These are phyloP conservation scores for Stegana nigrithorax DNA, from an alignment of 2,888 invertebrate genomes.

Conservation along the genomic window DNA sequence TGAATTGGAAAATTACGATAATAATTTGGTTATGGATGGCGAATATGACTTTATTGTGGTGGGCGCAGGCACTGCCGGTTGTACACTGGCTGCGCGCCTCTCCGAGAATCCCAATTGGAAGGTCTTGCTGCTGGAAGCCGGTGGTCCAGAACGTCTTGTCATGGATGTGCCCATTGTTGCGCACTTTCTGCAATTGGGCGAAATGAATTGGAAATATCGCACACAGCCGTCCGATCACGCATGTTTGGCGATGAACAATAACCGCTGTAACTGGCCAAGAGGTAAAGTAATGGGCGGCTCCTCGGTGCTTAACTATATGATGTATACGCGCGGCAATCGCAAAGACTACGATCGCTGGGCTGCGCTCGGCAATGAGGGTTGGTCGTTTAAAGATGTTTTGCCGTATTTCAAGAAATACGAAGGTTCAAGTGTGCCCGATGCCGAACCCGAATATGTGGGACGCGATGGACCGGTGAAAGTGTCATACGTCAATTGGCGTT, in stretches of 20 bases:
- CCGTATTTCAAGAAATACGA: constrained; percentile 85
- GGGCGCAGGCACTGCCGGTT: constrained; percentile 85
- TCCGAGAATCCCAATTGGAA: constrained; percentile 78
- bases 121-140: constrained; percentile 79
- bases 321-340: constrained; percentile 78
- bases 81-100: constrained; percentile 79
- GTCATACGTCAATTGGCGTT: constrained; percentile 72
- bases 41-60: constrained; percentile 83
- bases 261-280: constrained; percentile 82
- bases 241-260: constrained; percentile 80
- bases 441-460: constrained; percentile 69
- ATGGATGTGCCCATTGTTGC: constrained; percentile 84
- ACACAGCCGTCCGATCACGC: constrained; percentile 80
- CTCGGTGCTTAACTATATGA: constrained; percentile 84
- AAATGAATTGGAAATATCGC: constrained; percentile 84
- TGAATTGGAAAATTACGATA: constrained; percentile 62
- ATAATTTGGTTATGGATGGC: constrained; percentile 47
- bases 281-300: constrained; percentile 88
- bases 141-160: constrained; percentile 76
- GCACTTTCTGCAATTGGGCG: constrained; percentile 77
- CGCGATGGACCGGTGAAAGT: constrained; percentile 72
- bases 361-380: constrained; percentile 77
- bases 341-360: constrained; percentile 84
- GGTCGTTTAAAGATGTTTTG: constrained; percentile 79
- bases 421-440: constrained; percentile 74